Conservation (phyloP, 2,888 invertebrate genomes). For the Morinoia aosen region DNA sequence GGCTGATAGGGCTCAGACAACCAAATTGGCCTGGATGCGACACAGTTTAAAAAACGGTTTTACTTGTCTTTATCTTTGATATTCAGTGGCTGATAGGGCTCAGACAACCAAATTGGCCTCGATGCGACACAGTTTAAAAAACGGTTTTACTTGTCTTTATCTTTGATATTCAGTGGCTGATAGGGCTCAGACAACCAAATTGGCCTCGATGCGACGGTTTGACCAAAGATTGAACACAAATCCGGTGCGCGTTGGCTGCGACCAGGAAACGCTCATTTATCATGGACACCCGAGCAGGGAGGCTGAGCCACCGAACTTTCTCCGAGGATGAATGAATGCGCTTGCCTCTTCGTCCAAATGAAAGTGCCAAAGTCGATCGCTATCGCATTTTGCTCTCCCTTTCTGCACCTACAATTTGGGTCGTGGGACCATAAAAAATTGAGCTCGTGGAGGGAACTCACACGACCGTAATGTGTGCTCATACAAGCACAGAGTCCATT, state of each 20-base stretch:
- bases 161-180: too few relatives aligned
- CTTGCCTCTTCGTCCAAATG: neutral
- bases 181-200: too few relatives aligned
- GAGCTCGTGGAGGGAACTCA: neutral
- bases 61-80: too few relatives aligned
- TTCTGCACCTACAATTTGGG: neutral
- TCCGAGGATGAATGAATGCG: slow-evolving; percentile 2
- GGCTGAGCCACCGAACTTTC: neutral
- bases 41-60: too few relatives aligned
- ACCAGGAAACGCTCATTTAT: slow-evolving; percentile 9
- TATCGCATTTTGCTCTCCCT: neutral
- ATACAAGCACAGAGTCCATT: neutral
- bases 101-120: too few relatives aligned
- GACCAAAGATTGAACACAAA: neutral
- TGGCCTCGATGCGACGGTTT: neutral
- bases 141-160: too few relatives aligned
- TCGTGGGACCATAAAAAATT: neutral
- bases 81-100: too few relatives aligned
- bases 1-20: too few relatives aligned
- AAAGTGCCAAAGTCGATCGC: neutral
- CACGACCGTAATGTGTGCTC: neutral
- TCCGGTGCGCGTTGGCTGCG: neutral
- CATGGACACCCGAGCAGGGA: neutral
- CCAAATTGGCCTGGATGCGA: too few relatives aligned
- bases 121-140: too few relatives aligned